Evolutionary conservation across 1,140 invertebrate genomes (phyloP), one percentile per base, ranked within the genome.

Genomic region (Orchesella cincta): DNA sequence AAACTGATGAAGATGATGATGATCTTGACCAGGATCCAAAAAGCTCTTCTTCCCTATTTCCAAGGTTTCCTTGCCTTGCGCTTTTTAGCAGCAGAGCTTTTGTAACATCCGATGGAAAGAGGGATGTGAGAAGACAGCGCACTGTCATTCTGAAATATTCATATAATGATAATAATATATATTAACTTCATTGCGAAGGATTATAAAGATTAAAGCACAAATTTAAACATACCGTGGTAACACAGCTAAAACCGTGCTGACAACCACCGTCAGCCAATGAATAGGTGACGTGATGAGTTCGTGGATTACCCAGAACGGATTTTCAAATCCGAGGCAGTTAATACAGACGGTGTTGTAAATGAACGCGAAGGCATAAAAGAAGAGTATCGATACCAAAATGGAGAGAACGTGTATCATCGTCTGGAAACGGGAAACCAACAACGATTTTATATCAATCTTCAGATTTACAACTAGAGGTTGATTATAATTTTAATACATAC

Each of bases 271-370:
- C 28, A 94, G 88, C 92, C 94, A 96, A 88, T 94, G 95, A 16
- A 90, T 87, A 1, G 90, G 88, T 76, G 92, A 90, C 39, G 85
- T 85, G 80, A 97, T 88, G 29, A 93, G 91, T 83, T 90, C 89
- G 84, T 93, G 91, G 85, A 96, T 92, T 28, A 97, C 93, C 91
- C 92, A 93, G 86, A 92, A 95, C 26, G 93, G 94, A 78, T 87
- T 87, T 31, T 92, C 92, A 75, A 96, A 86, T 62, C 91, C 91
- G 83, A 93, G 91, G 84, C 93, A 93, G 81, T 90, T 89, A 46
- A 92, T 88, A 83, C 93, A 94, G 78, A 93, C 84, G 1, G 91
- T 88, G 86, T 96, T 94, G 86, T 96, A 96, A 29, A 93, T 85
- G 67, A 96, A 85, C 77, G 92, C 93, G 87, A 97, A 94, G 79